phyloP scores from a whole-genome alignment of 2,888 invertebrate genomes.

The Frankliniella fusca region DNA sequence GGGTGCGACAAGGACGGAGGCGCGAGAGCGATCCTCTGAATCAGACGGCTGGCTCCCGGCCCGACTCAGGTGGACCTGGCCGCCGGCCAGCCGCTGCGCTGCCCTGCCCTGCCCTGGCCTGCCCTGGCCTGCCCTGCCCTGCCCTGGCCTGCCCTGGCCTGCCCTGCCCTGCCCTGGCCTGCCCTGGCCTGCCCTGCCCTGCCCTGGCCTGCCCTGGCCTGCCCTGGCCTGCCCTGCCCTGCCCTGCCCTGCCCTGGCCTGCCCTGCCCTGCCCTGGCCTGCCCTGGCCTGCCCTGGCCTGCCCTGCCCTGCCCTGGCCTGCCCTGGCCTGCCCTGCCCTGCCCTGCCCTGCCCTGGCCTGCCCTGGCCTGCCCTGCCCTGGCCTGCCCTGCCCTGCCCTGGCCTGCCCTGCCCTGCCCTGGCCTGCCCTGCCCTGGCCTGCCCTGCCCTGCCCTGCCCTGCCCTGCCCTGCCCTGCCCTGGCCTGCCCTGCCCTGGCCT shows the following conservation, averaged over 20 bases:
- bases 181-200: neutral
- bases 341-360: neutral
- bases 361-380: no score
- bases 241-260: neutral
- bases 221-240: neutral
- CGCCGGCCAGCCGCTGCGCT: neutral
- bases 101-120: neutral
- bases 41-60: neutral
- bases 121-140: neutral
- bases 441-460: neutral
- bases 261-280: neutral
- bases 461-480: neutral
- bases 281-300: neutral
- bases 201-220: slow-evolving; percentile 1
- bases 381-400: neutral
- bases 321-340: neutral
- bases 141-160: neutral
- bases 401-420: neutral
- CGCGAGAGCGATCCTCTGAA: no score
- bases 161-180: neutral
- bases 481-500: no score
- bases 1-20: no score
- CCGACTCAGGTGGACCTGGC: slow-evolving; percentile 7
- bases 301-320: no score
- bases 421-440: neutral